Evolutionary conservation across 2,888 invertebrate genomes (phyloP), one percentile per base, ranked within the genome.

Genomic region (Sinopyrophorus schimmeli): DNA sequence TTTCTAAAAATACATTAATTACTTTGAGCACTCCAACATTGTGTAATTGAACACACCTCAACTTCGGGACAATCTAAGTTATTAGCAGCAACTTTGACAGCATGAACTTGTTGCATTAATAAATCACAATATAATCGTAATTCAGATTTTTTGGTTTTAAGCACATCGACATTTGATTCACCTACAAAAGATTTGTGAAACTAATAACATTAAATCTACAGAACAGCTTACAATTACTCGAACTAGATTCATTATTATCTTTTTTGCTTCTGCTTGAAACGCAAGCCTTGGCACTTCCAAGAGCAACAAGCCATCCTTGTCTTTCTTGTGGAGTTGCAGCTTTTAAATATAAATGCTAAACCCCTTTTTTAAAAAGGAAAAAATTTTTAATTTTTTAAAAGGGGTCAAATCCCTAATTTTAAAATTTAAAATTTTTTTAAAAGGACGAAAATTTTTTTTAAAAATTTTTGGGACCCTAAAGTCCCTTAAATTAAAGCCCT

Each of bases 61-160:
- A 81, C 63, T 67, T 84, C 80, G 20, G 83, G 82, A 11, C 79
- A 79, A 58, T 72, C 74, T 55, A 80, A 77, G 51, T 72, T 70
- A 52, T 73, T 78, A 5, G 80, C 79, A 46, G 83, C 83, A 70
- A 80, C 81, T 70, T 86, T 86, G 0, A 87, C 79, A 43, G 81
- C 81, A 75, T 89, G 88, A 1, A 88, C 87, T 74, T 89, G 89
- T 70, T 90, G 89, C 87, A 89, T 88, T 63, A 90, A 75, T 24
- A 89, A 76, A 72, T 90, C 89, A 76, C 89, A 89, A 70, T 89
- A 89, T 17, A 89, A 75, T 54, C 87, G 75, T 55, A 90, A 73
- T 69, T 90, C 89, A 5, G 87, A 86, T 66, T 87, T 86, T 69
- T 89, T 89, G 35, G 83, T 79, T 65, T 81, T 82, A 54, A 89